Evolutionary conservation across 2,888 invertebrate species (phyloP), one percentile per base, ranked within the genome.

Genomic region (Phytoseiulus persimilis): DNA sequence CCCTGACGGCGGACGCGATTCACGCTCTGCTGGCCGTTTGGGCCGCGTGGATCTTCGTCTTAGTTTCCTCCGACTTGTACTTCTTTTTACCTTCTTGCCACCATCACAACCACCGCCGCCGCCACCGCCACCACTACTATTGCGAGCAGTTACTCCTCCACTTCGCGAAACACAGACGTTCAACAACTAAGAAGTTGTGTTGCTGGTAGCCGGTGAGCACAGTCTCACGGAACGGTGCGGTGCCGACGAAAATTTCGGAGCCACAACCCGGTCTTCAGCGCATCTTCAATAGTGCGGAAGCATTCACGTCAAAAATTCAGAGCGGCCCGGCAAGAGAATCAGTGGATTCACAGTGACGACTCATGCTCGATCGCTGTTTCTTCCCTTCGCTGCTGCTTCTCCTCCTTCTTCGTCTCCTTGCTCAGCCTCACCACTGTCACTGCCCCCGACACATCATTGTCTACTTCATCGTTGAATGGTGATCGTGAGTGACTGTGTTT

Each of bases 1-100:
- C 28, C 65, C 65, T 28, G 65, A 2, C 65, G 65, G 23, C 65
- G 65, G 65, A 65, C 65, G 65, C 65, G 65, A 65, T 65, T 65
- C 65, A 65, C 65, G 65, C 65, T 65, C 65, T 65, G 65, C 65
- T 65, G 65, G 65, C 65, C 65, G 65, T 65, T 65, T 65, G 65
- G 65, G 65, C 65, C 65, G 65, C 65, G 65, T 65, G 65, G 65
- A 65, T 65, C 65, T 65, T 65, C 65, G 65, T 65, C 65, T 65
- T 65, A 65, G 65, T 65, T 65, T 65, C 18, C 65, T 65, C 65
- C 65, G 65, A 65, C 65, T 65, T 65, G 65, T 65, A 65, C 65
- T 65, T 65, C 65, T 65, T 65, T 65, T 65, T 65, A 65, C 65
- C 65, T 65, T 65, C 65, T 65, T 65, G 65, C 65, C 65, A 65